Conservation (phyloP, 2,797 vertebrate genomes). For the Gallinago stenura region DNA sequence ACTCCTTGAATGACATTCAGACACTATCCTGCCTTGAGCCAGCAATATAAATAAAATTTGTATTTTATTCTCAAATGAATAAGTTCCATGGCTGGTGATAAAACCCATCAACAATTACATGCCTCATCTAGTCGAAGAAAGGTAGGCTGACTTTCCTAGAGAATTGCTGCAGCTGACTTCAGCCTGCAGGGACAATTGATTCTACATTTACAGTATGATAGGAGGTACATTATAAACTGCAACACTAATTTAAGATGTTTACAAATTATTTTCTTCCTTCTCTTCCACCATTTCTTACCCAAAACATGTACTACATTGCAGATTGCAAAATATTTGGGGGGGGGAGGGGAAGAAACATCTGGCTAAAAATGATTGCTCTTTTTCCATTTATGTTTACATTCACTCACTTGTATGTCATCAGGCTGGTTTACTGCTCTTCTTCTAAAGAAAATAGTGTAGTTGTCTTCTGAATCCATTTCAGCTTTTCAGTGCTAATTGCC, state of each 20-base stretch:
- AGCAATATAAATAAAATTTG: background rate
- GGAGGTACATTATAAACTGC: background rate
- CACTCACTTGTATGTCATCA: background rate
- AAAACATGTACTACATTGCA: background rate
- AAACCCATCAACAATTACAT: slow-evolving; percentile 37
- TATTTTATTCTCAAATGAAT: slow-evolving; percentile 12
- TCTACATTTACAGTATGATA: background rate
- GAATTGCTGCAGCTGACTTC: background rate
- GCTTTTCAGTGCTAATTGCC: background rate
- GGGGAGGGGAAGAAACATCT: background rate
- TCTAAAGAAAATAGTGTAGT: background rate
- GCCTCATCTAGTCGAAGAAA: slow-evolving; percentile 49
- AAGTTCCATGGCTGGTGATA: background rate
- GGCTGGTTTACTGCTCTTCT: background rate
- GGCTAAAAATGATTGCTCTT: background rate
- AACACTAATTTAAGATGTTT: background rate
- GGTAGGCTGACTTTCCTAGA: background rate
- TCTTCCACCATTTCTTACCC: background rate
- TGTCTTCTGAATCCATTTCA: background rate
- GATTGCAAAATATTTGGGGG: background rate
- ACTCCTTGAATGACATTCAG: slow-evolving; percentile 11
- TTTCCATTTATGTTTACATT: background rate
- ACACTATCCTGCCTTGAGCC: background rate
- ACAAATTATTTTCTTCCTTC: background rate
- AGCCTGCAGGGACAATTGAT: slow-evolving; percentile 4